A percentile compares a stretch with the other conserved stretches of the same genome.
phyloP scores from a whole-genome alignment of 2,797 vertebrate species.

The Phoebastria nigripes region DNA sequence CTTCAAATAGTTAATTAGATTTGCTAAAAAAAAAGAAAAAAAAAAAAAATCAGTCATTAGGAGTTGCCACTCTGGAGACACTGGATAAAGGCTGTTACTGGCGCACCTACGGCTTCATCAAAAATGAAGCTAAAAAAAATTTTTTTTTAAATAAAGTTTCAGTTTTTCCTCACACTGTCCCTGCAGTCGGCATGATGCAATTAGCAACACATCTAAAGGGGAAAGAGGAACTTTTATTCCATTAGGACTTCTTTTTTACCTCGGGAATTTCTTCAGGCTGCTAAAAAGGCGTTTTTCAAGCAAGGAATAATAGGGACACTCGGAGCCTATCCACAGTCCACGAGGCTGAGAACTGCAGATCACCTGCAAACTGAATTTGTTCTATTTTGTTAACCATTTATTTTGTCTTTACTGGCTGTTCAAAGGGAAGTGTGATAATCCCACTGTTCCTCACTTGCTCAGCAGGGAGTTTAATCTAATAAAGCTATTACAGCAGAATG shows the following conservation, averaged over 20 bases:
- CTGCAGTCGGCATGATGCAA: constrained; percentile 55
- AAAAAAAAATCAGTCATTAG: constrained; percentile 67
- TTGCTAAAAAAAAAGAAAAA: constrained; percentile 67
- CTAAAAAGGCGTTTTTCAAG: constrained; percentile 67
- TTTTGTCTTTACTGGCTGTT: constrained; percentile 76
- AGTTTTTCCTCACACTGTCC: constrained; percentile 36
- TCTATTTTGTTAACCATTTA: constrained; percentile 75
- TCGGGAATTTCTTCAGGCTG: constrained; percentile 65
- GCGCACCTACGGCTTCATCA: constrained; percentile 45
- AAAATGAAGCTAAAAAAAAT: constrained; percentile 61
- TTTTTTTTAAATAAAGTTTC: constrained; percentile 37
- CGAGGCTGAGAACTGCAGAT: constrained; percentile 28
- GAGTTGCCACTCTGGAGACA: constrained; percentile 59
- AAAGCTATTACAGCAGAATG: constrained; percentile 69
- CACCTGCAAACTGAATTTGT: constrained; percentile 72
- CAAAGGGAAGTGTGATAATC: constrained; percentile 76
- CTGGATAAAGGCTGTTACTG: constrained; percentile 56
- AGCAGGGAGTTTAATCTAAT: constrained; percentile 75
- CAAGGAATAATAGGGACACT: constrained; percentile 52
- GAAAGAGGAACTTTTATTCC: constrained; percentile 53
- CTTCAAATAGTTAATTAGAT: constrained; percentile 81
- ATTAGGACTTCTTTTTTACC: constrained; percentile 59
- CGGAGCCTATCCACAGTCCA: constrained; percentile 7
- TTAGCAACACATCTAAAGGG: constrained; percentile 66
- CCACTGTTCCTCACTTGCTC: constrained; percentile 70